These are phyloP conservation scores for Chelonus insularis DNA, from an alignment of 1,140 invertebrate genomes.

Conservation along the genomic window DNA sequence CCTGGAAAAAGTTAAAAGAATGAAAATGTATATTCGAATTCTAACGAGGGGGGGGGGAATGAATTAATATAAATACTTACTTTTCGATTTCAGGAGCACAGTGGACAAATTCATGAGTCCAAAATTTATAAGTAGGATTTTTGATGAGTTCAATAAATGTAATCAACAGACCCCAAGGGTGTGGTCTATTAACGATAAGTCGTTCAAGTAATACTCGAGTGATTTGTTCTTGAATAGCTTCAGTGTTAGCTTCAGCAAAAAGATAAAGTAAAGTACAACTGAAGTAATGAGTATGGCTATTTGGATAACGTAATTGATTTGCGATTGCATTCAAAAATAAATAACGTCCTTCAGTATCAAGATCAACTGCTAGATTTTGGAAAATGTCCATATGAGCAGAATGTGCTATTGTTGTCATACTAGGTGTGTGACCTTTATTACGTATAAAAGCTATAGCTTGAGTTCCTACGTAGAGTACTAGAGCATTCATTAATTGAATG, in stretches of 20 bases:
- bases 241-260: constrained; percentile 97
- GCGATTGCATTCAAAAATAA: constrained; percentile 97
- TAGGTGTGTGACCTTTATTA: constrained; percentile 85
- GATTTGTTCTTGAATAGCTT: constrained; percentile 92
- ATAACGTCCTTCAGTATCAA: constrained; percentile 96
- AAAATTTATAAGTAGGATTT: constrained; percentile 98
- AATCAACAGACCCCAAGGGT: constrained; percentile 98
- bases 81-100: constrained; percentile 99
- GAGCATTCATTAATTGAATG: constrained; percentile 93
- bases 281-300: constrained; percentile 99
- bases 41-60: too few species aligned
- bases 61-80: constrained; percentile 63
- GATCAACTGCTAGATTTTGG: constrained; percentile 95
- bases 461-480: constrained; percentile 96
- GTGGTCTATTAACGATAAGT: constrained; percentile 96
- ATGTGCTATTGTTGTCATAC: constrained; percentile 94
- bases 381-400: constrained; percentile 99
- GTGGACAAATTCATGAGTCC: constrained; percentile 98
- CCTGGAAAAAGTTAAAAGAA: constrained; percentile 58
- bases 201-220: constrained; percentile 94
- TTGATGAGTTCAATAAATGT: constrained; percentile 99
- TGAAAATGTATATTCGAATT: too few species aligned
- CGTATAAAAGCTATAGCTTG: constrained; percentile 91
- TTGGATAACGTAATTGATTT: constrained; percentile 97
- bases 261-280: constrained; percentile 95